Conservation (phyloP, 2,797 vertebrate species). For the Rhinella marina region DNA sequence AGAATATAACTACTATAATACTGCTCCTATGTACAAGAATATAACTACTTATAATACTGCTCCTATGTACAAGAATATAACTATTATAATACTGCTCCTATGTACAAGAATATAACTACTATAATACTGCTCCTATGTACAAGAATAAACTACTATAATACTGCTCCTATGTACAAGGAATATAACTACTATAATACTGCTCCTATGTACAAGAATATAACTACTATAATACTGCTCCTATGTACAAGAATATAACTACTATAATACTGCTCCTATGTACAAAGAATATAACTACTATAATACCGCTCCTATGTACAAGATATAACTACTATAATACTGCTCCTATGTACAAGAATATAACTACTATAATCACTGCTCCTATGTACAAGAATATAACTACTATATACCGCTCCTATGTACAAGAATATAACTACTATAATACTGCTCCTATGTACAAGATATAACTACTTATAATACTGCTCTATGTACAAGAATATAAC, state of each 20-base stretch:
- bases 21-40: background rate
- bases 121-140: constrained; percentile 4
- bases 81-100: background rate
- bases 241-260: constrained; percentile 7
- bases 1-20: constrained; percentile 21
- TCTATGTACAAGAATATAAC: background rate
- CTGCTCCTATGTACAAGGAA: background rate
- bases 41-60: constrained; percentile 11
- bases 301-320: constrained; percentile 1
- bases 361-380: constrained; percentile 12
- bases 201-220: background rate
- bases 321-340: constrained; percentile 16
- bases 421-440: no score
- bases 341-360: constrained; percentile 9
- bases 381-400: constrained; percentile 5
- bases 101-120: constrained; percentile 1
- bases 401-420: background rate
- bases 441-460: no score
- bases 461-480: background rate
- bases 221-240: constrained; percentile 11
- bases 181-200: constrained; percentile 1
- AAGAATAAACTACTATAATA: constrained; percentile 4
- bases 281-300: constrained; percentile 11
- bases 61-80: background rate
- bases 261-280: constrained; percentile 11